These are phyloP conservation scores for Dascyllus trimaculatus DNA, from an alignment of 2,113 vertebrate genomes.

Conservation along the genomic window DNA sequence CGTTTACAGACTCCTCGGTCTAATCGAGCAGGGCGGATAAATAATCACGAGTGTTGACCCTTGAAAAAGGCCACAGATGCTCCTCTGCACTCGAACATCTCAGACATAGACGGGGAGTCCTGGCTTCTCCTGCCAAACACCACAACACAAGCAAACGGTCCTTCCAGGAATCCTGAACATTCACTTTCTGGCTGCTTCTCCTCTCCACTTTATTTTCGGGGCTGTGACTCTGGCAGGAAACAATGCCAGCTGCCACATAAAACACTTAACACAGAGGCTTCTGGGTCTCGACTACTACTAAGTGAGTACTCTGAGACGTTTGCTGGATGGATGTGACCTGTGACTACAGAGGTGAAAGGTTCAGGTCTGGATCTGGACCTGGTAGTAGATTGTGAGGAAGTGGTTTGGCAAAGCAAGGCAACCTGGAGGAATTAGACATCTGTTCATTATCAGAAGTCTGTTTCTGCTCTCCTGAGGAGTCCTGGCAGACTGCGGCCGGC, in stretches of 20 bases:
- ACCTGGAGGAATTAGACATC: slow-evolving; percentile 61
- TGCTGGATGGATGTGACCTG: slow-evolving; percentile 42
- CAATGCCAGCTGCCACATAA: slow-evolving; percentile 46
- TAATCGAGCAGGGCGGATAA: slow-evolving; percentile 40
- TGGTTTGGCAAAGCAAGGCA: slow-evolving; percentile 57
- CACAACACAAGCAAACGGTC: slow-evolving; percentile 16
- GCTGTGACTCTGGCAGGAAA: slow-evolving; percentile 57
- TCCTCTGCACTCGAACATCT: slow-evolving; percentile 23
- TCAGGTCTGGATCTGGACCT: slow-evolving; percentile 34
- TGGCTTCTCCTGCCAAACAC: slow-evolving; percentile 35
- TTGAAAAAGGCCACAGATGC: slow-evolving; percentile 13
- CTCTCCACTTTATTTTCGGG: slow-evolving; percentile 44
- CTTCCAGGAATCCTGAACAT: slow-evolving; percentile 54
- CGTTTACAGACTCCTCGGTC: slow-evolving; percentile 12
- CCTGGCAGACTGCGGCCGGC: slow-evolving; percentile 9
- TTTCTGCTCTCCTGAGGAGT: slow-evolving; percentile 31
- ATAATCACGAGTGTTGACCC: slow-evolving; percentile 21
- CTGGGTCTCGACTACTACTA: slow-evolving; percentile 22
- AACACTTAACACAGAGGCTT: slow-evolving; percentile 26
- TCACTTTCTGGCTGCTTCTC: slow-evolving; percentile 35
- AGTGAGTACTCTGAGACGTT: slow-evolving; percentile 34
- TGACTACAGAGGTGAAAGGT: slow-evolving; percentile 33
- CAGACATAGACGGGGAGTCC: neutral
- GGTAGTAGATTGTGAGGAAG: slow-evolving; percentile 53
- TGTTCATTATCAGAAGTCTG: slow-evolving; percentile 54